Percentiles rank a stretch among this genome's conserved stretches.
Evolutionary conservation across 2,888 invertebrate genomes (phyloP).

Genomic region (Sepiola atlantica): DNA sequence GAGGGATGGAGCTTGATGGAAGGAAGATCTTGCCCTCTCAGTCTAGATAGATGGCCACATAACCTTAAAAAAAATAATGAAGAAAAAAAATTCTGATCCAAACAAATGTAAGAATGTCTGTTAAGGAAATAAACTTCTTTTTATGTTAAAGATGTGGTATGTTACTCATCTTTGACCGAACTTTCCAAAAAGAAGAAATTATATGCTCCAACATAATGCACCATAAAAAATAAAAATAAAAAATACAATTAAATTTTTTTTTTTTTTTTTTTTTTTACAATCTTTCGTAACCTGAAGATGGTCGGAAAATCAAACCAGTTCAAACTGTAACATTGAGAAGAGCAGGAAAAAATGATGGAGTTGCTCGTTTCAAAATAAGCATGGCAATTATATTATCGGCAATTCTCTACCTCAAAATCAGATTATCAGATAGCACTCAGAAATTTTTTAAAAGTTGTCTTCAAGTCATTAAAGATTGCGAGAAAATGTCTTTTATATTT

Average conservation of each 20-base stretch:
- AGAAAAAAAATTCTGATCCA: neutral
- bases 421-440: neutral
- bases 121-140: neutral
- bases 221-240: neutral
- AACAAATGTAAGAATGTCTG: neutral
- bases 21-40: neutral
- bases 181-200: neutral
- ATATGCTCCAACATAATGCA: neutral
- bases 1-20: too few species aligned
- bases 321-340: constrained; percentile 32
- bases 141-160: neutral
- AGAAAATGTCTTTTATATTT: neutral
- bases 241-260: too few species aligned
- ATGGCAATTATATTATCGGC: neutral
- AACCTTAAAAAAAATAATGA: neutral
- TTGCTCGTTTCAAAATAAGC: neutral
- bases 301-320: neutral
- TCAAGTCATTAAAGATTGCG: neutral
- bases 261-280: too few species aligned
- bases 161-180: neutral
- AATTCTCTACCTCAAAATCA: neutral
- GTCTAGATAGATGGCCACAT: constrained; percentile 2
- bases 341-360: neutral
- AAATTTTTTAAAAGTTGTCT: neutral
- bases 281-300: neutral